A percentile compares a stretch with the other conserved stretches of the same genome.
These are phyloP conservation scores for Coptotermes formosanus DNA, from an alignment of 1,140 invertebrate genomes.

Conservation along the genomic window DNA sequence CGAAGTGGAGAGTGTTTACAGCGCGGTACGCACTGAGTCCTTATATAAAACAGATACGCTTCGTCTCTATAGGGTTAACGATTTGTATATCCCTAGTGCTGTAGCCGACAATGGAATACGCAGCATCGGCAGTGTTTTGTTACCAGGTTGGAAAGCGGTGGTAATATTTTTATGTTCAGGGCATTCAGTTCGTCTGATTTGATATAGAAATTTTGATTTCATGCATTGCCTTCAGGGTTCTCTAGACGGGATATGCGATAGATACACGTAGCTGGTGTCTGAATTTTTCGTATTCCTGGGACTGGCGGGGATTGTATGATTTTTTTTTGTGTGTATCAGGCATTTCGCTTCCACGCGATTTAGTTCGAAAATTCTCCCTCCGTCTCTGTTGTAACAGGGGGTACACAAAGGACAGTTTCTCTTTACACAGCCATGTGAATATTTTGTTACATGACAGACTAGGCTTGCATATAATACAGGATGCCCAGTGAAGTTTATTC, in stretches of 20 bases:
- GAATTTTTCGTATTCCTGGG: background rate
- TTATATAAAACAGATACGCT: no score
- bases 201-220: background rate
- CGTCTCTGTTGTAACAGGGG: background rate
- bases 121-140: background rate
- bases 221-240: background rate
- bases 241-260: background rate
- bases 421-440: background rate
- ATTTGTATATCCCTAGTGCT: background rate
- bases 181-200: background rate
- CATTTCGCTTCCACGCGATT: background rate
- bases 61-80: no score
- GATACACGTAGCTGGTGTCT: background rate
- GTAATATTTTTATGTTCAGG: background rate
- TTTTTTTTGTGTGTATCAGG: background rate
- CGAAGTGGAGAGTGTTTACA: no score
- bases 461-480: background rate
- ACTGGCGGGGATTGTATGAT: background rate
- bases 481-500: no score
- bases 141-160: background rate
- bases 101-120: background rate
- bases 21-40: no score
- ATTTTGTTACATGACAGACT: background rate
- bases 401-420: background rate
- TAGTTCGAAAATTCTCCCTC: background rate